Evolutionary conservation across 2,797 vertebrate species (phyloP), one percentile per base, ranked within the genome.

Genomic region (Catamblyrhynchus diadema): DNA sequence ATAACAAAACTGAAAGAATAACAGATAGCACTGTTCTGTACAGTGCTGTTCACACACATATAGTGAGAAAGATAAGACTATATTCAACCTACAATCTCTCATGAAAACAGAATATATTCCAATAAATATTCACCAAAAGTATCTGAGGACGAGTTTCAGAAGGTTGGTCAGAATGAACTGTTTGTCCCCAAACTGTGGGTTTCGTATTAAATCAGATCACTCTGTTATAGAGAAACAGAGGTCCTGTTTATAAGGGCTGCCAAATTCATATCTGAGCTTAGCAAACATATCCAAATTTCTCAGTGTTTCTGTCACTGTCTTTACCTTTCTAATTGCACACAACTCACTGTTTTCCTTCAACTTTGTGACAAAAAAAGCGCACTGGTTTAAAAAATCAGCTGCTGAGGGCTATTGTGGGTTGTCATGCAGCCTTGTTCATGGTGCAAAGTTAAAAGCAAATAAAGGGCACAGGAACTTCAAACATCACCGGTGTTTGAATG

Each of bases 281-380:
- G 66, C 4, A 93, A 88, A 88, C 94, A 75, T 30, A 37, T 33
- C 78, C 48, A 28, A 79, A 81, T 88, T 89, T 94, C 74, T 90
- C 66, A 66, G 66, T 73, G 79, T 88, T 93, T 72, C 75, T 92
- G 94, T 82, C 88, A 86, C 51, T 93, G 21, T 88, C 87, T 88
- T 92, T 91, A 94, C 41, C 75, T 53, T 85, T 61, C 44, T 78
- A 65, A 78, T 71, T 88, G 72, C 50, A 35, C 62, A 75, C 62
- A 93, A 83, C 25, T 95, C 66, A 17, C 53, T 88, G 65, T 96
- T 96, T 85, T 50, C 71, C 65, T 96, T 86, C 56, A 85, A 59
- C 70, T 91, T 70, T 39, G n/a, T 70, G 44, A 79, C 84, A 28
- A 65, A 89, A 65, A 39, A 80, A 87, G 23, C 2, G 0, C 21